Conservation (phyloP, 2,113 vertebrate genomes). For the Crotalus viridis region DNA sequence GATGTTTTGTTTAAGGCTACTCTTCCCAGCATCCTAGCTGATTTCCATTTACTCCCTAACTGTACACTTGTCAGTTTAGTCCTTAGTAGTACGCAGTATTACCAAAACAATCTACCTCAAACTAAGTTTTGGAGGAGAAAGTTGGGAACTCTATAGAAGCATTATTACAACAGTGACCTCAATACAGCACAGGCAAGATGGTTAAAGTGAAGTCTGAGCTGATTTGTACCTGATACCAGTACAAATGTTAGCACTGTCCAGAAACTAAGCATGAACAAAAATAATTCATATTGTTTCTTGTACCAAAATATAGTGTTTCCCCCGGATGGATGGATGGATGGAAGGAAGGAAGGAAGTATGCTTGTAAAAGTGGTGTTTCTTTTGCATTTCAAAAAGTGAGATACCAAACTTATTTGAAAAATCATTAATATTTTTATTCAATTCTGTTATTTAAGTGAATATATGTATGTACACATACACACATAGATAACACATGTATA, state of each 20-base stretch:
- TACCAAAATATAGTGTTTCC: neutral
- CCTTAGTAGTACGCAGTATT: neutral
- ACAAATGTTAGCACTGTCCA: neutral
- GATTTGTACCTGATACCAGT: neutral
- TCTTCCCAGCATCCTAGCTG: neutral
- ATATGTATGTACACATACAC: neutral
- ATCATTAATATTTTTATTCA: neutral
- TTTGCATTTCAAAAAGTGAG: neutral
- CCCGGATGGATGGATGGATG: neutral
- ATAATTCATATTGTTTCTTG: neutral
- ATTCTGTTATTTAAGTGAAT: neutral
- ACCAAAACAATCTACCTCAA: neutral
- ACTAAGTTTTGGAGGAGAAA: neutral
- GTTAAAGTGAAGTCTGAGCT: neutral
- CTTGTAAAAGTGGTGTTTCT: neutral
- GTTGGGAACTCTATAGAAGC: neutral
- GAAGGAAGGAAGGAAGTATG: neutral
- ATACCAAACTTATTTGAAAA: neutral
- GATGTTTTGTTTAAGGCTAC: neutral
- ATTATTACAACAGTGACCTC: neutral
- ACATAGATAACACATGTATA: neutral
- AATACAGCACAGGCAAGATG: neutral
- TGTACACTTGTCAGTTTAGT: neutral
- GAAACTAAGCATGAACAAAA: neutral
- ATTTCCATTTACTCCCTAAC: neutral